phyloP scores from a whole-genome alignment of 2,113 vertebrate genomes.

The Taxidea taxus region DNA sequence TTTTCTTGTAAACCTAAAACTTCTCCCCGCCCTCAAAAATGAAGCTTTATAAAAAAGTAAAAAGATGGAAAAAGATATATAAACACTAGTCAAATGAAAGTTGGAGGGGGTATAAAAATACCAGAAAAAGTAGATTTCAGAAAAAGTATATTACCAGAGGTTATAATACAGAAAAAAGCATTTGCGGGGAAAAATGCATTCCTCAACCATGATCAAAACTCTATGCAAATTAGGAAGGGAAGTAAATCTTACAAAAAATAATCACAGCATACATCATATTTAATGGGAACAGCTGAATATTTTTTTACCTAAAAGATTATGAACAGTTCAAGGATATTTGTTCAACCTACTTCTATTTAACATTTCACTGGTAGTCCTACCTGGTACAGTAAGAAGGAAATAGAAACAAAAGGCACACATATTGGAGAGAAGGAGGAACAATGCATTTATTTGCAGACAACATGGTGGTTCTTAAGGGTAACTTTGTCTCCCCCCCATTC shows the following conservation, averaged over 20 bases:
- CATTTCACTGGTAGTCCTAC: neutral
- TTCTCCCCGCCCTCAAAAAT: neutral
- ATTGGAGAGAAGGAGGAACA: neutral
- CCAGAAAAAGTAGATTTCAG: neutral
- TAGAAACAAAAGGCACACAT: neutral
- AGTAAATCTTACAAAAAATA: neutral
- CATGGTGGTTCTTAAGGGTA: neutral
- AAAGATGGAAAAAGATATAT: neutral
- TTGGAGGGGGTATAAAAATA: neutral
- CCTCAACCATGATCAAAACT: neutral
- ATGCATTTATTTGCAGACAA: neutral
- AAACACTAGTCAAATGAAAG: neutral
- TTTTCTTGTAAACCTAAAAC: neutral
- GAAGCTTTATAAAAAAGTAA: neutral
- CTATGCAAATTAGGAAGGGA: neutral
- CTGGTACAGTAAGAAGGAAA: neutral
- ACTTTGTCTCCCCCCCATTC: neutral
- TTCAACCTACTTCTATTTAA: neutral
- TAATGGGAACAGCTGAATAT: neutral
- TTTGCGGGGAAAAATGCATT: neutral
- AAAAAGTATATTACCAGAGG: neutral
- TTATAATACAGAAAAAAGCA: neutral
- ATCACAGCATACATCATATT: neutral
- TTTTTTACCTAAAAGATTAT: neutral
- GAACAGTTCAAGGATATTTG: neutral